phyloP scores from a whole-genome alignment of 2,797 vertebrate species.

The Harpagifer antarcticus region DNA sequence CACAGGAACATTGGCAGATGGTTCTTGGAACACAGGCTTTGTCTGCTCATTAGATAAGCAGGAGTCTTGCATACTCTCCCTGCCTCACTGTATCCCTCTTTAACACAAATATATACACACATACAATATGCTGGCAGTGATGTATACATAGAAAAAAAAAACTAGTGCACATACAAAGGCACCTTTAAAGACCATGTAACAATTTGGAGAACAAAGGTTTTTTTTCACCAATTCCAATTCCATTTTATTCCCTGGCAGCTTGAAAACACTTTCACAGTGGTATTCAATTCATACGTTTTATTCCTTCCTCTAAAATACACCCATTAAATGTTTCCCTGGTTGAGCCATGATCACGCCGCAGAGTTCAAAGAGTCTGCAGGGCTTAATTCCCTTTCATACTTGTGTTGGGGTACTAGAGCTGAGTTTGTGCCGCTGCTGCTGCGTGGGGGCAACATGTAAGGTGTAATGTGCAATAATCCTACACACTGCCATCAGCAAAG shows the following conservation, averaged over 20 bases:
- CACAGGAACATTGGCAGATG: constrained; percentile 48
- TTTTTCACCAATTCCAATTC: constrained; percentile 11
- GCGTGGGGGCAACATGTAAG: constrained; percentile 55
- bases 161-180: background rate
- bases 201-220: background rate
- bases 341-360: constrained; percentile 24
- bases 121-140: constrained; percentile 5
- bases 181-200: background rate
- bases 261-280: constrained; percentile 23
- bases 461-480: constrained; percentile 73
- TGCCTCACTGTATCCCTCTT: too few species aligned
- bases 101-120: constrained; percentile 11
- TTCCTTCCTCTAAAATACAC: constrained; percentile 24
- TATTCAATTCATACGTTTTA: constrained; percentile 18
- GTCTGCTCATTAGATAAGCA: constrained; percentile 64
- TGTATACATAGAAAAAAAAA: background rate
- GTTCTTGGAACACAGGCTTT: constrained; percentile 53
- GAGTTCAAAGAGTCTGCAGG: constrained; percentile 51
- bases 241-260: constrained; percentile 24
- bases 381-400: constrained; percentile 61
- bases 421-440: constrained; percentile 46
- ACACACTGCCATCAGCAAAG: constrained; percentile 38
- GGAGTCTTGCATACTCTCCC: constrained; percentile 28
- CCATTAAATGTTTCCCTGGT: constrained; percentile 18
- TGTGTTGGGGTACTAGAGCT: constrained; percentile 50